Percentiles rank a stretch among this genome's conserved stretches.
These are phyloP conservation scores for Drosophila gunungcola DNA, from an alignment of 1,140 invertebrate genomes.

Conservation along the genomic window DNA sequence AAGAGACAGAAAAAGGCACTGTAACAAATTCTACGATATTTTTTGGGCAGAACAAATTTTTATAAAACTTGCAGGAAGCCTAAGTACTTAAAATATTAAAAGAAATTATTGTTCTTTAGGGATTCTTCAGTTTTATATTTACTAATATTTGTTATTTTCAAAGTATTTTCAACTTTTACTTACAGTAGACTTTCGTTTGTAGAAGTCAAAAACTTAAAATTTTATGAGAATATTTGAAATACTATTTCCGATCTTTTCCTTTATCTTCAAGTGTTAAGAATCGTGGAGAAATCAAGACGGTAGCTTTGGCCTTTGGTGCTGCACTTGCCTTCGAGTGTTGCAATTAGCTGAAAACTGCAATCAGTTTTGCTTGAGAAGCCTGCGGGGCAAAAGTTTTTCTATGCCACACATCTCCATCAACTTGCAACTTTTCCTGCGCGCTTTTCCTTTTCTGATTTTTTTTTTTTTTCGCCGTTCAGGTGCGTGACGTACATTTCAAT, in stretches of 20 bases:
- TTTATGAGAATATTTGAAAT: no score
- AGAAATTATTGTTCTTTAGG: no score
- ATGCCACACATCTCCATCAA: conserved; percentile 45
- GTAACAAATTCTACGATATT: background rate
- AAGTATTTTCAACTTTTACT: no score
- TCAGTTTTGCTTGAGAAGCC: conserved; percentile 58
- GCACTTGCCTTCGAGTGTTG: conserved; percentile 58
- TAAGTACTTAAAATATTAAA: no score
- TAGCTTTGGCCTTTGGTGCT: conserved; percentile 45
- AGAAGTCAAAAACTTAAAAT: no score
- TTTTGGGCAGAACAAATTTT: no score
- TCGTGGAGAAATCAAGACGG: conserved; percentile 54
- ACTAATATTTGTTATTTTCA: no score
- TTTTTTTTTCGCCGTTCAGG: conserved; percentile 41
- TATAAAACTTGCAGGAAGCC: no score
- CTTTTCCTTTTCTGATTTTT: conserved; percentile 34
- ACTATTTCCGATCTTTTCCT: background rate
- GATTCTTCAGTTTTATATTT: no score
- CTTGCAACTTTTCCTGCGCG: conserved; percentile 45
- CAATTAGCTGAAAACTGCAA: conserved; percentile 65
- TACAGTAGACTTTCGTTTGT: no score
- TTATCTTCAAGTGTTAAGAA: conserved; percentile 7
- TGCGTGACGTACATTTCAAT: conserved; percentile 64
- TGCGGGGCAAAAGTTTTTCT: conserved; percentile 38
- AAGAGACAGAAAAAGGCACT: conserved; percentile 21